Evolutionary conservation across 2,888 invertebrate genomes (phyloP), one percentile per base, ranked within the genome.

Genomic region (Papilio elwesi): DNA sequence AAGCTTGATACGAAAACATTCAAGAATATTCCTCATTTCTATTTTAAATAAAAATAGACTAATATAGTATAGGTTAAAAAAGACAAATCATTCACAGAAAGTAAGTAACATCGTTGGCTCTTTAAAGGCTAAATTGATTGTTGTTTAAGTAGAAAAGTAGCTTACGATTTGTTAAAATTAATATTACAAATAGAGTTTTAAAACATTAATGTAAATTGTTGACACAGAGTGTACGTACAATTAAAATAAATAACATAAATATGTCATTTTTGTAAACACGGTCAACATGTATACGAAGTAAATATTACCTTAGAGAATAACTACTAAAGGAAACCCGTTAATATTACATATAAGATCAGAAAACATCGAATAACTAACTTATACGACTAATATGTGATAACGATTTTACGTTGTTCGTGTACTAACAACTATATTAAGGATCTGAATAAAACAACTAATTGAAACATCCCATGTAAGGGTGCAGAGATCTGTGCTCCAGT

Each of bases 401-500:
- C 49, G 52, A 47, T 43, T 7, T 6, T 9, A 70, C 13, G 49
- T 36, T 59, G 57, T 62, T 52, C 38, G 57, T 59, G n/a, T 43
- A 43, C 43, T 62, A 62, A 62, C 59, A 62, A 38, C 15, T 62
- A 36, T 57, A 62, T 59, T 59, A n/a, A 57, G 26, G 59, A 16
- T 26, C 26, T 47, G 68, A 63, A n/a, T 68, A 59, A 38, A 67
- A 71, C n/a, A 68, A 48, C 7, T 55, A 69, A 57, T 13, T 36
- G 43, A 47, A 57, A 63, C 47, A 68, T 13, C 52, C 62, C 52
- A 66, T 66, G 59, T 69, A 64, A 63, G 57, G 12, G 26, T 64
- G 68, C 16, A 48, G 73, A 73, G 73, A 73, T 73, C 73, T 66
- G 26, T 69, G 48, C 70, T 73, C 66, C 65, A 70, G 59, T 69